Evolutionary conservation across 2,888 invertebrate species (phyloP).

Genomic region (Dryobotodes eremita): DNA sequence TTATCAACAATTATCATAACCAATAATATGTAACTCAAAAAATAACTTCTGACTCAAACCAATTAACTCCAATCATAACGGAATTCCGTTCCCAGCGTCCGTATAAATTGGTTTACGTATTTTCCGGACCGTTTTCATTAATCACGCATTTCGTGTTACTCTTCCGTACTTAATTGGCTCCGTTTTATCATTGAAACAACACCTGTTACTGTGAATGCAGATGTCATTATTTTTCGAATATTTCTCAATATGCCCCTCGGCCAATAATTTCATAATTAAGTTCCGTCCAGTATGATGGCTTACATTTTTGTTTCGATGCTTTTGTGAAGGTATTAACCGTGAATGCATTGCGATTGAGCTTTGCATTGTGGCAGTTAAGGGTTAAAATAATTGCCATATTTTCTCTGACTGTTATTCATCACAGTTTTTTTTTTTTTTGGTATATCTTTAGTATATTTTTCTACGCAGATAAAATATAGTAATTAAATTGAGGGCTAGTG

Average conservation of each 20-base stretch:
- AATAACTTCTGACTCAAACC: conserved; percentile 32
- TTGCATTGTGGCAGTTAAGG: background rate
- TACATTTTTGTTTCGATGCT: background rate
- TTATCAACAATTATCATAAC: background rate
- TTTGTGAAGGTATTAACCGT: background rate
- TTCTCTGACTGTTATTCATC: background rate
- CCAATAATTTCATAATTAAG: conserved; percentile 35
- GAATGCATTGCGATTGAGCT: conserved; percentile 1
- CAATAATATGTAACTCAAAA: conserved; percentile 1
- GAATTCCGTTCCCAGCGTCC: conserved; percentile 45
- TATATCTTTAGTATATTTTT: background rate
- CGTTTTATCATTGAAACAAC: conserved; percentile 57
- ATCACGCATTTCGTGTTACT: conserved; percentile 55
- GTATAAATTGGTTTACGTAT: conserved; percentile 43
- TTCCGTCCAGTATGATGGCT: background rate
- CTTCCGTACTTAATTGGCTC: conserved; percentile 53
- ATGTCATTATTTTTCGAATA: conserved; percentile 42
- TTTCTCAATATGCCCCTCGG: conserved; percentile 12
- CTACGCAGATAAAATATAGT: background rate
- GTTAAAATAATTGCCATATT: background rate
- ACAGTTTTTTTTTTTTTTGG: background rate
- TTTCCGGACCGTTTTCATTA: conserved; percentile 57
- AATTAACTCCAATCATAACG: conserved; percentile 47
- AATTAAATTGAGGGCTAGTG: background rate
- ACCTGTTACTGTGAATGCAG: conserved; percentile 60